Evolutionary conservation across 2,113 vertebrate species (phyloP).

Genomic region (human (Homo sapiens)): DNA sequence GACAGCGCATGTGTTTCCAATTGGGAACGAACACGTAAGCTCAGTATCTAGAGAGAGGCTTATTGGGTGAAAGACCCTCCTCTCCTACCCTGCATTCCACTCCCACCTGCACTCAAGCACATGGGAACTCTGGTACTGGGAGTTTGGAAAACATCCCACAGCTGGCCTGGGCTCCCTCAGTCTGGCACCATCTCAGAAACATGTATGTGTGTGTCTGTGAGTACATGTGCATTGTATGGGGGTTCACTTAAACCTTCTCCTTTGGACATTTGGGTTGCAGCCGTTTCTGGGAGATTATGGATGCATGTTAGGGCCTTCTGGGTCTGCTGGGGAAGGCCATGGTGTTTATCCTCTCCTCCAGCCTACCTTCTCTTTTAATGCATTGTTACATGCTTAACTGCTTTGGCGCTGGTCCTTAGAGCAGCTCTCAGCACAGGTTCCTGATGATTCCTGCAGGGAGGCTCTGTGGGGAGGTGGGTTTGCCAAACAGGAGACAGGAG

Average conservation of each 20-base stretch:
- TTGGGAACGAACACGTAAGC: background rate
- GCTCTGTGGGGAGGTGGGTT: background rate
- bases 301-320: background rate
- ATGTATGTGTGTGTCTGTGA: background rate
- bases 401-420: constrained; percentile 27
- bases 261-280: constrained; percentile 41
- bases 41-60: background rate
- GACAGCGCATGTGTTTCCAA: constrained; percentile 59
- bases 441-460: background rate
- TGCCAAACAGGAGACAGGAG: background rate
- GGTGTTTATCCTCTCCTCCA: background rate
- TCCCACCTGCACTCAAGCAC: background rate
- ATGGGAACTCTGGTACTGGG: background rate
- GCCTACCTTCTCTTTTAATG: constrained; percentile 1
- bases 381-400: constrained; percentile 41
- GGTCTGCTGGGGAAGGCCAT: background rate
- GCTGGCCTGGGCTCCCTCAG: background rate
- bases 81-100: background rate
- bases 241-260: background rate
- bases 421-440: background rate
- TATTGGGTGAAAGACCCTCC: background rate
- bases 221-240: background rate
- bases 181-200: constrained; percentile 3
- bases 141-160: background rate
- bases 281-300: background rate